Percentiles rank a stretch among this genome's conserved stretches.
Evolutionary conservation across 2,888 invertebrate genomes (phyloP).

Genomic region (Drosophila merina): DNA sequence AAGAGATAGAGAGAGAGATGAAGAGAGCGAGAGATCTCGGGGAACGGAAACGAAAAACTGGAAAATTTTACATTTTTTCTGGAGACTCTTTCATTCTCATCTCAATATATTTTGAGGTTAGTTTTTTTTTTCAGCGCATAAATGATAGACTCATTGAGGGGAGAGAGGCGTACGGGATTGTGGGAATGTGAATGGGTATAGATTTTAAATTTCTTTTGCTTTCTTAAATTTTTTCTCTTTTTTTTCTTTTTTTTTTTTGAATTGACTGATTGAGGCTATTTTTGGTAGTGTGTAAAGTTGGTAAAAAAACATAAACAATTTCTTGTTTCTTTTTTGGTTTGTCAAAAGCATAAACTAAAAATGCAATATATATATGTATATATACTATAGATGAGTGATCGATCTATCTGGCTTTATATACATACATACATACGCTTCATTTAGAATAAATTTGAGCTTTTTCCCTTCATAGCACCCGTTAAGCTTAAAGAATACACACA

Average conservation of each 20-base stretch:
- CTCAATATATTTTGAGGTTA: slow-evolving; percentile 45
- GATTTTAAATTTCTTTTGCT: slow-evolving; percentile 62
- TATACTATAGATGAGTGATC: slow-evolving; percentile 29
- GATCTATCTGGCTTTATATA: slow-evolving; percentile 42
- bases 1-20: slow-evolving; percentile 9
- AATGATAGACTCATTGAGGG: slow-evolving; percentile 85
- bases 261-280: slow-evolving; percentile 71
- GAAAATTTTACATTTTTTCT: slow-evolving; percentile 71
- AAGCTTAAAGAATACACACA: slow-evolving; percentile 49
- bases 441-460: slow-evolving; percentile 81
- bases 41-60: slow-evolving; percentile 40
- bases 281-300: slow-evolving; percentile 76
- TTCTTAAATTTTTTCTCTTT: slow-evolving; percentile 18
- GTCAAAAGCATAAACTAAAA: slow-evolving; percentile 59
- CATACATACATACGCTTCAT: slow-evolving; percentile 40
- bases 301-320: slow-evolving; percentile 72
- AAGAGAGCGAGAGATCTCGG: slow-evolving; percentile 31
- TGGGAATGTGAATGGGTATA: slow-evolving; percentile 81
- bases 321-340: slow-evolving; percentile 49
- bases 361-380: slow-evolving; percentile 45
- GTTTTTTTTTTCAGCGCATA: slow-evolving; percentile 70
- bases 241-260: slow-evolving; percentile 38
- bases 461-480: slow-evolving; percentile 84
- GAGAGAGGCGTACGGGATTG: slow-evolving; percentile 82
- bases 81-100: slow-evolving; percentile 53